Conservation (phyloP, 1,140 invertebrate genomes). For the Mamestra configurata region DNA sequence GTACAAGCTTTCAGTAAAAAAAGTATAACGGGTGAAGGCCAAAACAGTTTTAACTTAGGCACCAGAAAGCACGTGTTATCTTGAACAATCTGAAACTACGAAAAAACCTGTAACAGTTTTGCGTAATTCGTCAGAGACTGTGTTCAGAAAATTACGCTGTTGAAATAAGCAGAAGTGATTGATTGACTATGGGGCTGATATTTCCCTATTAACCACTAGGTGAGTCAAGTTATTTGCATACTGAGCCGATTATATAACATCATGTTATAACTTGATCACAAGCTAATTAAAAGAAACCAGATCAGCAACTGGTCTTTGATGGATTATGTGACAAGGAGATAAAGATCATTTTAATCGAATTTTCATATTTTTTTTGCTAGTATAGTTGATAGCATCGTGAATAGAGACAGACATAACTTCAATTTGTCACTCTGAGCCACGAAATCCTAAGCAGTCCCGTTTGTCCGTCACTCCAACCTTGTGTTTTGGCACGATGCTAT, state of each 20-base stretch:
- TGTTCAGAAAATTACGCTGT: constrained; percentile 5
- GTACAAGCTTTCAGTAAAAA: constrained; percentile 11
- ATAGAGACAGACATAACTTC: constrained; percentile 47
- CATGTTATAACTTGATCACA: constrained; percentile 10
- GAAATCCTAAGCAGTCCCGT: constrained; percentile 54
- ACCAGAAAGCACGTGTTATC: not conserved
- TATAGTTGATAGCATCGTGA: constrained; percentile 44
- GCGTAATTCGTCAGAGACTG: constrained; percentile 7
- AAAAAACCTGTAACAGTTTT: constrained; percentile 1
- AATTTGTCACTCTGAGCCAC: constrained; percentile 61
- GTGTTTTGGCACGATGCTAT: constrained; percentile 71
- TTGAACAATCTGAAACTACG: not conserved
- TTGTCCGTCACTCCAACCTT: constrained; percentile 58
- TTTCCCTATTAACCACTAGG: constrained; percentile 46
- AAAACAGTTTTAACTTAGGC: constrained; percentile 13
- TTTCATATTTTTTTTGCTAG: constrained; percentile 34
- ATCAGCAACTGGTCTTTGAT: constrained; percentile 47
- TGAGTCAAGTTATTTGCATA: constrained; percentile 47
- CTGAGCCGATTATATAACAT: constrained; percentile 46
- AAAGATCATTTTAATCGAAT: constrained; percentile 30
- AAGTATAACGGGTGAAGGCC: constrained; percentile 17
- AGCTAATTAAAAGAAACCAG: constrained; percentile 47
- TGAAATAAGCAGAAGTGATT: constrained; percentile 43
- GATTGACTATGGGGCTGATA: constrained; percentile 32
- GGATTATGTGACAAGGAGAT: constrained; percentile 36